phyloP scores from a whole-genome alignment of 2,113 vertebrate genomes.

The Globicephala melas region DNA sequence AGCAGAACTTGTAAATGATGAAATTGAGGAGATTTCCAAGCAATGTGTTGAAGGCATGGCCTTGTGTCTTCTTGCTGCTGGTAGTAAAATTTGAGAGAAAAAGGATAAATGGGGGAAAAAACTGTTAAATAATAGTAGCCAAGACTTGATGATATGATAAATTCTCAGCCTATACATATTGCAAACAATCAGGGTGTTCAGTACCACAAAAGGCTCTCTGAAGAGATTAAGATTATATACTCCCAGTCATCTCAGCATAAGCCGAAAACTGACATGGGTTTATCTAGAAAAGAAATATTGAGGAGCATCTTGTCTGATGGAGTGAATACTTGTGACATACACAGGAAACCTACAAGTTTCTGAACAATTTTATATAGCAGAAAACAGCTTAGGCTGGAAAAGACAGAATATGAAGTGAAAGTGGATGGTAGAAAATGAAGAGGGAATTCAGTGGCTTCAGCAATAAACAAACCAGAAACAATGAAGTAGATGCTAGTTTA shows the following conservation, averaged over 20 bases:
- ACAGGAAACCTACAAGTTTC: background rate
- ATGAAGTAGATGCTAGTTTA: background rate
- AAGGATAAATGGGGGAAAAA: background rate
- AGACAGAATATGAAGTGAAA: background rate
- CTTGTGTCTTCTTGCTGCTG: background rate
- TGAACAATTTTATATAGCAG: background rate
- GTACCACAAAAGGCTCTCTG: background rate
- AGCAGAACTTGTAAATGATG: background rate
- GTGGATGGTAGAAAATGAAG: background rate
- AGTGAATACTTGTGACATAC: background rate
- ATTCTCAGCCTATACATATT: background rate
- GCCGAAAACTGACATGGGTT: background rate
- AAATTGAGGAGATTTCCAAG: background rate
- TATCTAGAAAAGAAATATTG: background rate
- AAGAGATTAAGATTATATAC: background rate
- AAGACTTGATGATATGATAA: background rate
- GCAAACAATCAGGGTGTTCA: background rate
- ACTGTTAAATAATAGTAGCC: background rate
- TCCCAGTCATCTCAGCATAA: background rate
- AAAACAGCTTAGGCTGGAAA: background rate
- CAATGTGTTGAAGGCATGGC: accelerated
- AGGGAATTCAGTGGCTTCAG: background rate
- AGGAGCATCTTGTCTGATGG: background rate
- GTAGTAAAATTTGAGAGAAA: background rate
- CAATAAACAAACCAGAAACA: background rate